Percentiles rank a stretch among this genome's conserved stretches.
These are phyloP conservation scores for Stenopsyche tienmushanensis DNA, from an alignment of 1,140 invertebrate species.

Conservation along the genomic window DNA sequence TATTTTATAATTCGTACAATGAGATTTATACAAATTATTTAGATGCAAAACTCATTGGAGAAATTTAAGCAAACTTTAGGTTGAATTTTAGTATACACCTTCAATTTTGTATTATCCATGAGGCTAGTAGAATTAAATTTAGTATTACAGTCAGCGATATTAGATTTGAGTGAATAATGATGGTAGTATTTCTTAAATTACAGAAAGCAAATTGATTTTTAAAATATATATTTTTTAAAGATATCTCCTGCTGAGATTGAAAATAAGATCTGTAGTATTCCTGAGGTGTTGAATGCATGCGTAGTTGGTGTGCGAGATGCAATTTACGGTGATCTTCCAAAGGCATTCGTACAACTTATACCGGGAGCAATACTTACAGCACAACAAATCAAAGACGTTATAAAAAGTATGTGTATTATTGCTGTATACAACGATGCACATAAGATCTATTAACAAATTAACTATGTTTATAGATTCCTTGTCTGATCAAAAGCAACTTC, in stretches of 20 bases:
- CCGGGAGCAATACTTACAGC: slow-evolving; percentile 43
- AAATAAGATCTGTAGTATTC: slow-evolving; percentile 38
- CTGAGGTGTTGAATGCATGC: slow-evolving; percentile 59
- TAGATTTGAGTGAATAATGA: neutral
- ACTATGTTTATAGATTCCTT: slow-evolving; percentile 32
- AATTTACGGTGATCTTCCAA: slow-evolving; percentile 58
- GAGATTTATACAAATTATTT: too few relatives aligned
- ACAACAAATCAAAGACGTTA: slow-evolving; percentile 46
- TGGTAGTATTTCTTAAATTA: neutral
- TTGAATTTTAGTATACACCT: too few relatives aligned
- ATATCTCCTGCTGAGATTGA: slow-evolving; percentile 28
- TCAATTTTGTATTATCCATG: too few relatives aligned
- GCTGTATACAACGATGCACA: neutral
- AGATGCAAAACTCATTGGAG: too few relatives aligned
- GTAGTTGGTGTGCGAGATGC: slow-evolving; percentile 65
- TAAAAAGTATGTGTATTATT: slow-evolving; percentile 34
- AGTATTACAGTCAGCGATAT: too few relatives aligned
- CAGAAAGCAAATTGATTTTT: neutral
- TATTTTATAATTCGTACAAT: too few relatives aligned
- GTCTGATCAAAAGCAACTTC: slow-evolving; percentile 22
- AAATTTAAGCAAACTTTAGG: too few relatives aligned
- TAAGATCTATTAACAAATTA: neutral
- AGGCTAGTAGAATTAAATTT: too few relatives aligned
- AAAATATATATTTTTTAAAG: slow-evolving; percentile 7
- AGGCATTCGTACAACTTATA: slow-evolving; percentile 53